Conservation (phyloP, 2,888 invertebrate species). For the Ochlodes sylvanus region DNA sequence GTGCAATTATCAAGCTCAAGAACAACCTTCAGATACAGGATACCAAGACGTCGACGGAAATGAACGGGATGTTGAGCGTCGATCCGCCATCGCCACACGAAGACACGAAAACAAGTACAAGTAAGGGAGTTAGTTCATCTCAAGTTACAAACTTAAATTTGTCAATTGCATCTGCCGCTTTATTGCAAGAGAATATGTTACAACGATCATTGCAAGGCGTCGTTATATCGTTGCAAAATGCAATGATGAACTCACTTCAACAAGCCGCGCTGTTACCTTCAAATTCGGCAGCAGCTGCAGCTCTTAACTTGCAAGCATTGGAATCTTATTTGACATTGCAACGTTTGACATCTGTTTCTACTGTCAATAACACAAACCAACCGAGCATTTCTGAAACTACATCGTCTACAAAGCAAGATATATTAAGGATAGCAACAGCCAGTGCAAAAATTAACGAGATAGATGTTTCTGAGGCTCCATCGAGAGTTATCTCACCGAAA, state of each 20-base stretch:
- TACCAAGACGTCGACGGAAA: slow-evolving; percentile 67
- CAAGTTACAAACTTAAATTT: slow-evolving; percentile 71
- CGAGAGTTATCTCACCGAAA: slow-evolving; percentile 75
- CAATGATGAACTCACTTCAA: slow-evolving; percentile 93
- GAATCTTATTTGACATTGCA: slow-evolving; percentile 94
- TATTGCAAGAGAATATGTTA: slow-evolving; percentile 86
- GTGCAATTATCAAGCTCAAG: slow-evolving; percentile 82
- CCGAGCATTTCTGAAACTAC: slow-evolving; percentile 63
- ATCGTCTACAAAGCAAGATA: slow-evolving; percentile 86
- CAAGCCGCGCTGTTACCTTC: slow-evolving; percentile 93
- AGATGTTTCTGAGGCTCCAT: slow-evolving; percentile 65
- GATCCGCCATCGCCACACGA: slow-evolving; percentile 68
- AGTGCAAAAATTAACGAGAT: slow-evolving; percentile 81
- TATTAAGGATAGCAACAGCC: slow-evolving; percentile 86
- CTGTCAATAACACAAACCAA: slow-evolving; percentile 72
- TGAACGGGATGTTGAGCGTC: slow-evolving; percentile 68
- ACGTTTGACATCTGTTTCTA: slow-evolving; percentile 89
- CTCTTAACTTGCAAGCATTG: slow-evolving; percentile 92
- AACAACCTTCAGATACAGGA: slow-evolving; percentile 83
- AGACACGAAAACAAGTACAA: slow-evolving; percentile 71
- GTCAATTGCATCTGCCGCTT: slow-evolving; percentile 86
- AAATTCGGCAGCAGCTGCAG: slow-evolving; percentile 93
- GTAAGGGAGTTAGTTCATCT: slow-evolving; percentile 75
- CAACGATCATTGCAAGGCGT: slow-evolving; percentile 92
- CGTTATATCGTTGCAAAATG: slow-evolving; percentile 92